Conservation (phyloP, 2,888 invertebrate genomes). For the Scelioninae gen. 1 region DNA sequence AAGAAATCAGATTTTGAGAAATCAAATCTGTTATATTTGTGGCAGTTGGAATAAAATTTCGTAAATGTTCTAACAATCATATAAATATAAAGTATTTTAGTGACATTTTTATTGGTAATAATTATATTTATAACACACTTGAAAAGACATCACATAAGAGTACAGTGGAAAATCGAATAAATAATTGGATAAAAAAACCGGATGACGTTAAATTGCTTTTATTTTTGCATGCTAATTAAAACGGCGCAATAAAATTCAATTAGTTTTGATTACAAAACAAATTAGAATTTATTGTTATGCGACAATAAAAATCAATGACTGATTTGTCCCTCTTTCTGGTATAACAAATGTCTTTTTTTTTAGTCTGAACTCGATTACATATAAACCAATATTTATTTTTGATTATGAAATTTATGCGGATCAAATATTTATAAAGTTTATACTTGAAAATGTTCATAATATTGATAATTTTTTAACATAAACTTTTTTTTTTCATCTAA, state of each 20-base stretch:
- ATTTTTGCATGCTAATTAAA: conserved; percentile 20
- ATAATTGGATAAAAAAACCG: conserved; percentile 9
- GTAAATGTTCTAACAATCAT: too few relatives aligned
- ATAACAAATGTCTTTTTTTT: not conserved
- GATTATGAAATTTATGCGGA: not conserved
- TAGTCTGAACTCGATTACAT: not conserved
- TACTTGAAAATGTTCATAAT: too few relatives aligned
- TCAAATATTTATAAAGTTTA: not conserved
- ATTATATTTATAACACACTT: not conserved
- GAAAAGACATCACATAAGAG: not conserved
- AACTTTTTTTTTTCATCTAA: too few relatives aligned
- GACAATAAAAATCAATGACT: conserved; percentile 2
- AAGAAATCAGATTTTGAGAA: too few relatives aligned
- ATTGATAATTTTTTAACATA: too few relatives aligned
- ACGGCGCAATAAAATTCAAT: conserved; percentile 24
- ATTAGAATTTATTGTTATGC: conserved; percentile 12
- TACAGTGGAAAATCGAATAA: conserved; percentile 4
- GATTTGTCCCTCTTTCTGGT: not conserved
- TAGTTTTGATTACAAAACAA: conserved; percentile 1
- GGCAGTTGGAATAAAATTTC: too few relatives aligned
- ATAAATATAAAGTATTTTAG: too few relatives aligned
- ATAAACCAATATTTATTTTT: not conserved
- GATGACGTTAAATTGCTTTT: conserved; percentile 18
- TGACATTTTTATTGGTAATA: too few relatives aligned
- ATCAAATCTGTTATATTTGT: too few relatives aligned